Base-by-base conservation (phyloP, 2,888 invertebrate genomes). In the Dinocampus coccinellae region DNA sequence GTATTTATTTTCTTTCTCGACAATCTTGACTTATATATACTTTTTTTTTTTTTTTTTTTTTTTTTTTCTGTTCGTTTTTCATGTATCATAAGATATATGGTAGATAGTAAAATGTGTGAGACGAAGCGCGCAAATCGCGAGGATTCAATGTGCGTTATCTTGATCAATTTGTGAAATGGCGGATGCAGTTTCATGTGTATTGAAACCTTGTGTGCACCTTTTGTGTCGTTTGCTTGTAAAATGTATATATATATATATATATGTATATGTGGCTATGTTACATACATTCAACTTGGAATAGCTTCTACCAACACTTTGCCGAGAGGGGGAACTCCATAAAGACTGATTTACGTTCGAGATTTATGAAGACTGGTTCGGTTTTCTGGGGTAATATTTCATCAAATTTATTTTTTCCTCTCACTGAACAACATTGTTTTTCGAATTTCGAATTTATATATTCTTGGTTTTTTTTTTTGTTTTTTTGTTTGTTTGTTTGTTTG, bases 331-430 rank as follows among this genome's bases (percentile, higher is more conserved):
- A 81, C 81, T 83, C 84, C 79, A 85, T 84, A 84, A 84, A 84
- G 83, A 81, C 83, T 85, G 85, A 85, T 85, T 85, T 85, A 85
- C 84, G 84, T 79, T 79, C 79, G 76, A 81, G 82, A 85, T 85
- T 85, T 85, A 85, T 84, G 84, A 84, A 84, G 84, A 84, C 81
- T 79, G 47, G 83, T 83, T 85, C 80, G 84, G 81, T 84, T 84
- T 83, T 83, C 81, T 81, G n/a, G 73, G 78, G 78, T 79, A 79
- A 79, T 84, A 84, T 83, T 84, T 82, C 82, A 81, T 80, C 78
- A 73, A 76, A 72, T 52, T 73, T 76, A 73, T 75, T 76, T 76
- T 76, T 75, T 75, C 73, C 75, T 69, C 71, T 39, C 78, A 69
- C 73, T 75, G 62, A 77, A 67, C 72, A 73, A 79, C 78, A 78